These are phyloP conservation scores for Deroplatys truncata DNA, from an alignment of 2,888 invertebrate genomes.

Conservation along the genomic window DNA sequence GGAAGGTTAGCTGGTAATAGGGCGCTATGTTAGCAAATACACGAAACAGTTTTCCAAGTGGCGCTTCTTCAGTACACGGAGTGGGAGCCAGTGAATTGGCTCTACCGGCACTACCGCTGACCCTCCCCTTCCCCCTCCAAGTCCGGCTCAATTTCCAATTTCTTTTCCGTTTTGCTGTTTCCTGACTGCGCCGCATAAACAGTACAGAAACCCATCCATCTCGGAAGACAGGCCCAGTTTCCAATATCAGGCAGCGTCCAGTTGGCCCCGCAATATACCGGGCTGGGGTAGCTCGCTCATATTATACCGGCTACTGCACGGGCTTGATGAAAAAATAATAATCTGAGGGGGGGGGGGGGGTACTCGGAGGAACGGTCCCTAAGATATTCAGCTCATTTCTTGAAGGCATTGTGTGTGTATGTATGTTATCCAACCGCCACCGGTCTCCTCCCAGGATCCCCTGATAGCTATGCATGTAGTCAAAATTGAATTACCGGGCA, in stretches of 20 bases:
- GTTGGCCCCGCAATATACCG: neutral
- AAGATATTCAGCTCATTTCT: constrained; percentile 20
- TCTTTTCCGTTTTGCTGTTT: constrained; percentile 29
- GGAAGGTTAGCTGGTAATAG: neutral
- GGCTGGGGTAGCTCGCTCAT: neutral
- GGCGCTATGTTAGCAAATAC: neutral
- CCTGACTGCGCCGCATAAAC: constrained; percentile 26
- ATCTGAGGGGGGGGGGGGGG: constrained; percentile 42
- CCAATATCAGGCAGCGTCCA: constrained; percentile 22
- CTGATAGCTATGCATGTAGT: neutral
- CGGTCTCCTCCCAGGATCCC: neutral
- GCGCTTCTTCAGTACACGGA: neutral
- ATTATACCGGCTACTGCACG: neutral
- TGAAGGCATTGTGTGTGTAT: neutral
- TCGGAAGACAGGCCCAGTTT: constrained; percentile 2
- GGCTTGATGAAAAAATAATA: constrained; percentile 46
- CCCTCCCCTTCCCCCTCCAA: constrained; percentile 2
- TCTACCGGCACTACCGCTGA: neutral
- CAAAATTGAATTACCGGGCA: neutral
- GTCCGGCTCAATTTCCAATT: constrained; percentile 31
- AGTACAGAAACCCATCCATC: constrained; percentile 27
- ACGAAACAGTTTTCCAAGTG: neutral
- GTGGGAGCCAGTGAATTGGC: constrained; percentile 5
- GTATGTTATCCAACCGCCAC: neutral
- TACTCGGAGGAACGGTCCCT: constrained; percentile 39